Conservation (phyloP, 2,888 invertebrate genomes). For the Apodemia mormo region DNA sequence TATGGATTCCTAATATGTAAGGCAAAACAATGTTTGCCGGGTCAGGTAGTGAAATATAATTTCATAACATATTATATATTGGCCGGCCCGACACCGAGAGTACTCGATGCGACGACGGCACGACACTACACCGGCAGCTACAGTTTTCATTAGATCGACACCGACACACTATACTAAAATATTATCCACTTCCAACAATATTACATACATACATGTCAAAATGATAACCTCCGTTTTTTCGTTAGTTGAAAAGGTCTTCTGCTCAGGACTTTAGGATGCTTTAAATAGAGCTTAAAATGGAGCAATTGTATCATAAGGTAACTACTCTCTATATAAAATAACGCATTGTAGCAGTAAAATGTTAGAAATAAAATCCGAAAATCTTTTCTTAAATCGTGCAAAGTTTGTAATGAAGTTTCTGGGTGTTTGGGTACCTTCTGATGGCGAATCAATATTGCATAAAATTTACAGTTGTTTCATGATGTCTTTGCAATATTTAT, state of each 20-base stretch:
- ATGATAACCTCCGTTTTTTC: no score
- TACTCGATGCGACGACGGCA: no score
- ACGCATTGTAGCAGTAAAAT: conserved; percentile 29
- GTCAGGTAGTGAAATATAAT: no score
- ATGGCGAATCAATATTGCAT: conserved; percentile 44
- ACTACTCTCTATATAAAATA: background rate
- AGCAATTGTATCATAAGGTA: background rate
- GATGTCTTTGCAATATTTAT: conserved; percentile 59
- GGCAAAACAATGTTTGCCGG: no score
- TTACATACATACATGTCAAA: no score
- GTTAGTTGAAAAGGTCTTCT: background rate
- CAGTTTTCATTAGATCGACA: no score
- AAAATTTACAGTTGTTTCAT: conserved; percentile 54
- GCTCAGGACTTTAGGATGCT: background rate
- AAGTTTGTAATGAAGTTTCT: conserved; percentile 64
- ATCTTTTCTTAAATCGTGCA: conserved; percentile 61
- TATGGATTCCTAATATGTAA: no score
- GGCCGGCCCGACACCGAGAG: no score
- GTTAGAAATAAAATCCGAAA: conserved; percentile 43
- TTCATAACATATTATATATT: no score
- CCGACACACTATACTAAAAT: no score
- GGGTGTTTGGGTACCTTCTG: conserved; percentile 64
- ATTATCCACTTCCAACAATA: no score
- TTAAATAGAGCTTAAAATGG: background rate
- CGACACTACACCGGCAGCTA: no score